A percentile compares a stretch with the other conserved stretches of the same genome.
phyloP scores from a whole-genome alignment of 2,888 invertebrate genomes.

The Idaea biselata region DNA sequence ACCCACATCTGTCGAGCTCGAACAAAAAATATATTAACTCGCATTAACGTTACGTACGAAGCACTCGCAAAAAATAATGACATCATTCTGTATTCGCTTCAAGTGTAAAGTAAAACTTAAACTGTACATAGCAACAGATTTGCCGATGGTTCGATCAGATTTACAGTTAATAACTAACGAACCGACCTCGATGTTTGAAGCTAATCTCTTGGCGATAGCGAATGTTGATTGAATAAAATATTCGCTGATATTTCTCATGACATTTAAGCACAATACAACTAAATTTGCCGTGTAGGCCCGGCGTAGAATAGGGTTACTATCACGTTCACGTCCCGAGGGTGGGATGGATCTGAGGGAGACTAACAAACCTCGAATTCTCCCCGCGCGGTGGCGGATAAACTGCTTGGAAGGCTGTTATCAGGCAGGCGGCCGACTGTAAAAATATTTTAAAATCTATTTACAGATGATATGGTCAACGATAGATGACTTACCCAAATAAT shows the following conservation, averaged over 20 bases:
- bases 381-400: no score
- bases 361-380: no score
- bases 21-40: slow-evolving; percentile 69
- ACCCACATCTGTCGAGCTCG: slow-evolving; percentile 56
- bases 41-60: slow-evolving; percentile 52
- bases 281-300: slow-evolving; percentile 27
- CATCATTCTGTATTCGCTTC: slow-evolving; percentile 57
- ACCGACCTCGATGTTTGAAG: slow-evolving; percentile 45
- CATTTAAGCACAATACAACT: slow-evolving; percentile 46
- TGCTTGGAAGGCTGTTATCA: no score
- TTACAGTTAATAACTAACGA: slow-evolving; percentile 63
- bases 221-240: slow-evolving; percentile 35
- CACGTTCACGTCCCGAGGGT: no score
- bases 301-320: no score
- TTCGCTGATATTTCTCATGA: slow-evolving; percentile 46
- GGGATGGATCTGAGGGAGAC: no score
- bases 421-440: no score
- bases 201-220: slow-evolving; percentile 22
- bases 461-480: no score
- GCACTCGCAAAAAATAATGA: slow-evolving; percentile 65
- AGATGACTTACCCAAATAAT: no score
- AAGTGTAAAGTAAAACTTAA: slow-evolving; percentile 42
- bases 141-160: slow-evolving; percentile 51
- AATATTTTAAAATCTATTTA: no score
- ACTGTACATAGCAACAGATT: slow-evolving; percentile 45